A percentile compares a stretch with the other conserved stretches of the same genome.
phyloP scores from a whole-genome alignment of 2,113 vertebrate genomes.

The Bufo gargarizans region DNA sequence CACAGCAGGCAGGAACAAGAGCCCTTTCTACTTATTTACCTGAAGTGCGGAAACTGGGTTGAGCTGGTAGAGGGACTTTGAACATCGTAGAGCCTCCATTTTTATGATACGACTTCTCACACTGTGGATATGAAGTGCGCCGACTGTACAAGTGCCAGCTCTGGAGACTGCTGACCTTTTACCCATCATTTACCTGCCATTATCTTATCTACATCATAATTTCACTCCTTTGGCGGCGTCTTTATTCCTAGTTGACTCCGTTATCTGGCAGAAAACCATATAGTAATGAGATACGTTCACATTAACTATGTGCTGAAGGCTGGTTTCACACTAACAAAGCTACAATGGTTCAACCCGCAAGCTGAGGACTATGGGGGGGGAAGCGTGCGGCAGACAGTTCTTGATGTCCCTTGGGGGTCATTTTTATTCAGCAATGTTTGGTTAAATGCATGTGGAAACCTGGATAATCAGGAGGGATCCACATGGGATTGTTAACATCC shows the following conservation, averaged over 20 bases:
- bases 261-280: not conserved
- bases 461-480: no score
- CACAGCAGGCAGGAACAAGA: constrained; percentile 89
- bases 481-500: no score
- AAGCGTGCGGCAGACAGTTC: no score
- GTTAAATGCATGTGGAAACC: no score
- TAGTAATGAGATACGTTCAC: not conserved
- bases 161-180: constrained; percentile 4
- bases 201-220: constrained; percentile 30
- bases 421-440: no score
- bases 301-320: not conserved
- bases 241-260: not conserved
- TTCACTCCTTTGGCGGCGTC: not conserved
- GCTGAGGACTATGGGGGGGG: not conserved
- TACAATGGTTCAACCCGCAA: not conserved
- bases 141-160: not conserved
- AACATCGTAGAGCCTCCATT: constrained; percentile 70
- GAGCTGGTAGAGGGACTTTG: constrained; percentile 69
- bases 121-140: not conserved
- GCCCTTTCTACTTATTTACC: constrained; percentile 84
- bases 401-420: no score
- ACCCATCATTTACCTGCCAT: not conserved
- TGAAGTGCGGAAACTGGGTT: constrained; percentile 70
- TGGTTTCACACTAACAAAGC: not conserved
- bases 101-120: constrained; percentile 68